phyloP scores from a whole-genome alignment of 2,888 invertebrate species.

The Pterobdella sp. region DNA sequence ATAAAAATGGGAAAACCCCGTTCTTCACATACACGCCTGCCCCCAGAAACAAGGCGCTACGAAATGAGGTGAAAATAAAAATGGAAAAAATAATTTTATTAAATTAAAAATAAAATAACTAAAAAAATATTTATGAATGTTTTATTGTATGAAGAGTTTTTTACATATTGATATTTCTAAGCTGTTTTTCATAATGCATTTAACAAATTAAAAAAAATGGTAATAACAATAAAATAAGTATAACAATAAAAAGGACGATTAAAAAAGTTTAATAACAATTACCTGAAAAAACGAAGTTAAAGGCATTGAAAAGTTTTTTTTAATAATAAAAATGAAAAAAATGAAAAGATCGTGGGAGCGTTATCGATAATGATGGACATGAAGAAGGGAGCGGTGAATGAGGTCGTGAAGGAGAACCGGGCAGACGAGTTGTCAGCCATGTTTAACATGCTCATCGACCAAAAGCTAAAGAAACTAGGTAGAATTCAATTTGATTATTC shows the following conservation, averaged over 20 bases:
- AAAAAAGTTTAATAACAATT: too few relatives aligned
- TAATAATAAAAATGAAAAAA: background rate
- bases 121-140: too few relatives aligned
- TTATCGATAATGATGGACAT: conserved; percentile 34
- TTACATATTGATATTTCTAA: too few relatives aligned
- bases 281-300: too few relatives aligned
- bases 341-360: conserved; percentile 31
- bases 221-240: too few relatives aligned
- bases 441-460: conserved; percentile 50
- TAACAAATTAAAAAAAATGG: too few relatives aligned
- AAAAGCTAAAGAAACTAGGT: conserved; percentile 46
- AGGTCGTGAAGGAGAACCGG: conserved; percentile 47
- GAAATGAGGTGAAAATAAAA: conserved; percentile 46
- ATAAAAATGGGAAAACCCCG: conserved; percentile 44
- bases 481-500: too few relatives aligned
- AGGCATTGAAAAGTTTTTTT: background rate
- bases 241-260: too few relatives aligned
- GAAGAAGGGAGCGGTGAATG: conserved; percentile 35
- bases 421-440: conserved; percentile 50
- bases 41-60: conserved; percentile 45
- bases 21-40: conserved; percentile 47
- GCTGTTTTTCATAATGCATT: too few relatives aligned
- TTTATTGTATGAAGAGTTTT: too few relatives aligned
- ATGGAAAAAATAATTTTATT: too few relatives aligned
- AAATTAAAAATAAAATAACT: too few relatives aligned